phyloP scores from a whole-genome alignment of 1,140 invertebrate species.

The Nixonia krombeini region DNA sequence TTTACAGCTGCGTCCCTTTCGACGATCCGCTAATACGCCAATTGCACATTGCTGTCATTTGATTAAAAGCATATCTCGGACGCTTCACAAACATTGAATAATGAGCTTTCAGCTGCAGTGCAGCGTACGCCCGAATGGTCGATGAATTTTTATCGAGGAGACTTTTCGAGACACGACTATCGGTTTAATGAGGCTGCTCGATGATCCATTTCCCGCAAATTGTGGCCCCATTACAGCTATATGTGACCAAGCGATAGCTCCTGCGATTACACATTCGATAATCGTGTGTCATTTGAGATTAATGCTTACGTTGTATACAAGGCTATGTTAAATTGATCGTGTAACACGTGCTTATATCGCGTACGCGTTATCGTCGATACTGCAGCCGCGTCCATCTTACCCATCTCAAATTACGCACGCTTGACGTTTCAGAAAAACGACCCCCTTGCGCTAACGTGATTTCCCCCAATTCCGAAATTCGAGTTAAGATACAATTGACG shows the following conservation, averaged over 20 bases:
- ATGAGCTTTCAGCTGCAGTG: too few species aligned
- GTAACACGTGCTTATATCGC: slow-evolving; percentile 11
- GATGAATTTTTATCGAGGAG: too few species aligned
- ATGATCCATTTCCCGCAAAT: slow-evolving; percentile 11
- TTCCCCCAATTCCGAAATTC: neutral
- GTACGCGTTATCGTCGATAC: slow-evolving; percentile 14
- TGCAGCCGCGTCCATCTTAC: slow-evolving; percentile 8
- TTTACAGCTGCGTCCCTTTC: neutral
- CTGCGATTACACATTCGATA: slow-evolving; percentile 25
- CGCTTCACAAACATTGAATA: too few species aligned
- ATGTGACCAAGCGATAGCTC: slow-evolving; percentile 15
- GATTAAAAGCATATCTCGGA: slow-evolving; percentile 66
- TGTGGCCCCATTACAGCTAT: neutral
- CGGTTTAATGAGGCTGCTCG: slow-evolving; percentile 1
- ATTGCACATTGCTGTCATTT: slow-evolving; percentile 59
- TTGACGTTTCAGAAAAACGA: slow-evolving; percentile 1
- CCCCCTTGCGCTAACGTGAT: neutral
- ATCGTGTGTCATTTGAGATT: slow-evolving; percentile 32
- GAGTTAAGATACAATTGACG: neutral
- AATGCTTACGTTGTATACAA: slow-evolving; percentile 16
- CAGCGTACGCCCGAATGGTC: too few species aligned
- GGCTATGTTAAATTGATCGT: slow-evolving; percentile 24
- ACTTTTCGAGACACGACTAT: too few species aligned
- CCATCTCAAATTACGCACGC: slow-evolving; percentile 1
- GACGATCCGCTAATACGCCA: slow-evolving; percentile 48